phyloP scores from a whole-genome alignment of 35 echinoderm and acorn worm species.

The Lytechinus variegatus region DNA sequence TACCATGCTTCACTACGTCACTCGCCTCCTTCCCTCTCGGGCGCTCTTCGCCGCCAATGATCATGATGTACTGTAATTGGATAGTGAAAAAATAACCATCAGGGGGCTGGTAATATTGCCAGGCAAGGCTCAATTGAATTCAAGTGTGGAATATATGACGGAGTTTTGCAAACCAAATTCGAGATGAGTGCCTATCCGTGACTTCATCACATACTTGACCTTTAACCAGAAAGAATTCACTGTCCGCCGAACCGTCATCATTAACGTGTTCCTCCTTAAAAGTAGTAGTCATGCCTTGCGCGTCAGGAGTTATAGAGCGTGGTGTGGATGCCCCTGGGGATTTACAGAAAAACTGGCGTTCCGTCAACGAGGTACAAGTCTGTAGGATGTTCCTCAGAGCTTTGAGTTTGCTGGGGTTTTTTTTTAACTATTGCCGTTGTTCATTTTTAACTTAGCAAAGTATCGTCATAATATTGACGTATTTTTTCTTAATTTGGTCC shows the following conservation, averaged over 20 bases:
- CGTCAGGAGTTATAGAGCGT: background rate
- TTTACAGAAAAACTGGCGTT: background rate
- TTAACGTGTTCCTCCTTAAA: background rate
- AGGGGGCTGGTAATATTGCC: background rate
- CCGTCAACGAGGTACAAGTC: background rate
- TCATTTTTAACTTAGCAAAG: too few species aligned
- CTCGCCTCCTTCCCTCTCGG: background rate
- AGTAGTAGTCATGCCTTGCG: background rate
- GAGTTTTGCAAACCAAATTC: conserved; percentile 4
- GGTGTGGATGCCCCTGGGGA: background rate
- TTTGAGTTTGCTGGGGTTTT: too few species aligned
- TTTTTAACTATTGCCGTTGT: too few species aligned
- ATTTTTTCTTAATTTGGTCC: too few species aligned
- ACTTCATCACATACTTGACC: conserved; percentile 1
- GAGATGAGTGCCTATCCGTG: background rate
- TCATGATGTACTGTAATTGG: background rate
- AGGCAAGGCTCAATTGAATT: background rate
- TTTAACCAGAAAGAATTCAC: background rate
- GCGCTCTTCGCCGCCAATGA: background rate
- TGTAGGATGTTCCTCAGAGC: background rate
- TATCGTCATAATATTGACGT: too few species aligned
- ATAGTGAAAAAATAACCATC: background rate
- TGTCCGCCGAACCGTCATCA: background rate
- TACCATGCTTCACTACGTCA: background rate
- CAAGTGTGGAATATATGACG: background rate